Evolutionary conservation across 2,888 invertebrate genomes (phyloP).

Genomic region (Prosapia bicincta): DNA sequence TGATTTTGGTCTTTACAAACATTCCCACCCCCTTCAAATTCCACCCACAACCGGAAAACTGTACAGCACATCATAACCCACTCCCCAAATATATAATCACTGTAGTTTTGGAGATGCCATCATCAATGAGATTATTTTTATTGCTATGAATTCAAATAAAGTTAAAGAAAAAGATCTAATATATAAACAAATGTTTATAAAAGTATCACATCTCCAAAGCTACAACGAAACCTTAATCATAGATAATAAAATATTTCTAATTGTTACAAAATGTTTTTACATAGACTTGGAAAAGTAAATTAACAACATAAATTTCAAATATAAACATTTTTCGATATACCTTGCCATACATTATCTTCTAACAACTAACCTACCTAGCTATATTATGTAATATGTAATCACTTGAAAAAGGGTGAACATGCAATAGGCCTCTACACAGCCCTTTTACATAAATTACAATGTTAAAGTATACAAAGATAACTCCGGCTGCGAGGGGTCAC

Average conservation of each 20-base stretch:
- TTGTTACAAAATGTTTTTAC: conserved; percentile 25
- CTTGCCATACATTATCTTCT: conserved; percentile 27
- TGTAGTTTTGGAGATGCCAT: not conserved
- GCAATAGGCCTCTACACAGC: conserved; percentile 25
- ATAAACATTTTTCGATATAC: conserved; percentile 25
- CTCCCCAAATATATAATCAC: not conserved
- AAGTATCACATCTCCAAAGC: conserved; percentile 19
- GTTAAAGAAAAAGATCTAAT: not conserved
- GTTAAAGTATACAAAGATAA: not conserved
- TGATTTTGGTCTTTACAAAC: not conserved
- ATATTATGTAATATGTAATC: conserved; percentile 32
- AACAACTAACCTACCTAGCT: conserved; percentile 33
- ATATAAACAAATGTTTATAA: not conserved
- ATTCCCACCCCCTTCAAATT: not conserved
- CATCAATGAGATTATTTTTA: not conserved
- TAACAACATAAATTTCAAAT: conserved; percentile 27
- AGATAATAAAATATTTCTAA: conserved; percentile 22
- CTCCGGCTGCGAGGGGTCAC: not conserved
- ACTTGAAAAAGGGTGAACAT: conserved; percentile 32
- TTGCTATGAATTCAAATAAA: not conserved
- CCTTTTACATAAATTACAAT: not conserved
- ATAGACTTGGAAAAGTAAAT: conserved; percentile 25
- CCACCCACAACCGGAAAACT: not conserved
- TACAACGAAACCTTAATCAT: conserved; percentile 12
- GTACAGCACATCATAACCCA: not conserved